Conservation (phyloP, 2,888 invertebrate species). For the Petrolisthes cinctipes region DNA sequence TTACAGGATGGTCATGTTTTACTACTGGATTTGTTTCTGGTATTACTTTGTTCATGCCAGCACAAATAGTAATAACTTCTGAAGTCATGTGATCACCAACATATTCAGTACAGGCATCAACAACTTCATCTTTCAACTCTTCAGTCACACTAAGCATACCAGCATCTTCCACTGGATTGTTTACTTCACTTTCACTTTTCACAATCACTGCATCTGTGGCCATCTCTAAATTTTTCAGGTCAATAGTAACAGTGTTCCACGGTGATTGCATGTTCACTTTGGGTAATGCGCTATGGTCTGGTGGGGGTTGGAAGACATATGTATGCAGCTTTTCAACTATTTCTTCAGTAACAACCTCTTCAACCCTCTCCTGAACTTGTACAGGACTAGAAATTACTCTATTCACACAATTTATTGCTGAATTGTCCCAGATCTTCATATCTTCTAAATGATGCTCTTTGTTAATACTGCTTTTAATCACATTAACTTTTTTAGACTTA, state of each 20-base stretch:
- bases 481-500: constrained; percentile 34
- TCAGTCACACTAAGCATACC: background rate
- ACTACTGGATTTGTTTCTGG: background rate
- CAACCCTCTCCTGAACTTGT: constrained; percentile 20
- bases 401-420: background rate
- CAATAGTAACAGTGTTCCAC: constrained; percentile 54
- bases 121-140: background rate
- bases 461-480: constrained; percentile 9
- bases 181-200: background rate
- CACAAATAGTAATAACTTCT: constrained; percentile 55
- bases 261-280: constrained; percentile 48
- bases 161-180: background rate
- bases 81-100: constrained; percentile 40
- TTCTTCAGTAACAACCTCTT: constrained; percentile 46
- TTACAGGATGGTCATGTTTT: background rate
- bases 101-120: constrained; percentile 15
- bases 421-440: constrained; percentile 1
- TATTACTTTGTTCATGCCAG: constrained; percentile 24
- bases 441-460: background rate
- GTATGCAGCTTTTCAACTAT: constrained; percentile 32
- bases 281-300: constrained; percentile 41
- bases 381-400: background rate
- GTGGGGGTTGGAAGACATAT: constrained; percentile 51
- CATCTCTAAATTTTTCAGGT: constrained; percentile 42
- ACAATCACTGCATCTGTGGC: constrained; percentile 26